A percentile compares a stretch with the other conserved stretches of the same genome.
Conservation (phyloP, 2,888 invertebrate genomes). For the Scrobipalpa atriplicella region DNA sequence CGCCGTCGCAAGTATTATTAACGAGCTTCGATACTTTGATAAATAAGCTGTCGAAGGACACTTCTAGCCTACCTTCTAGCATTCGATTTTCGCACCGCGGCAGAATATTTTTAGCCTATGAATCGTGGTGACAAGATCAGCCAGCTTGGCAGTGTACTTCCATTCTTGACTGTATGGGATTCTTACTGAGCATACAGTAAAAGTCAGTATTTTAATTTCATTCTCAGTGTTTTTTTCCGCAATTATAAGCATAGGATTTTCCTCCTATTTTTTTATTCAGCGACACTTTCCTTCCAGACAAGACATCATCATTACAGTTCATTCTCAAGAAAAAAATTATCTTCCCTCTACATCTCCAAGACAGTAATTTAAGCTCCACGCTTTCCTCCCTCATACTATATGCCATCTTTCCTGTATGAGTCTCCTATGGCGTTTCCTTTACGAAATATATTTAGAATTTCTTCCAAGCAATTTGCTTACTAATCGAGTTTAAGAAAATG, state of each 20-base stretch:
- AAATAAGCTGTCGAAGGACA: no score
- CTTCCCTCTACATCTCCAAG: background rate
- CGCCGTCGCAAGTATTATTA: no score
- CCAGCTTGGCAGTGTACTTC: no score
- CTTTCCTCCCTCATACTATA: background rate
- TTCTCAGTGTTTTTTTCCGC: no score
- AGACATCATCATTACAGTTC: slow-evolving; percentile 1
- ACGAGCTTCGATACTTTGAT: no score
- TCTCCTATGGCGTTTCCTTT: slow-evolving; percentile 4
- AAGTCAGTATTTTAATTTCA: no score
- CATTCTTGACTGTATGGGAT: no score
- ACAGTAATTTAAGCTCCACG: background rate
- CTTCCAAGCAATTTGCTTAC: background rate
- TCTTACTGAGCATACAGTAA: no score
- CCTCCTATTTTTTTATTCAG: background rate
- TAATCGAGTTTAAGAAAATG: background rate
- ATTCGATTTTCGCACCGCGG: no score
- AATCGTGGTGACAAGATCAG: no score
- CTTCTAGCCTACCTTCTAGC: no score
- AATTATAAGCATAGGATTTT: background rate
- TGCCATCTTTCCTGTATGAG: background rate
- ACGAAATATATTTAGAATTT: background rate
- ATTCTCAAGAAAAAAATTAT: background rate
- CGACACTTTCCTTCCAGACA: background rate
- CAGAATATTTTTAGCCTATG: no score